phyloP scores from a whole-genome alignment of 2,797 vertebrate genomes.

The Gadopsis marmoratus region DNA sequence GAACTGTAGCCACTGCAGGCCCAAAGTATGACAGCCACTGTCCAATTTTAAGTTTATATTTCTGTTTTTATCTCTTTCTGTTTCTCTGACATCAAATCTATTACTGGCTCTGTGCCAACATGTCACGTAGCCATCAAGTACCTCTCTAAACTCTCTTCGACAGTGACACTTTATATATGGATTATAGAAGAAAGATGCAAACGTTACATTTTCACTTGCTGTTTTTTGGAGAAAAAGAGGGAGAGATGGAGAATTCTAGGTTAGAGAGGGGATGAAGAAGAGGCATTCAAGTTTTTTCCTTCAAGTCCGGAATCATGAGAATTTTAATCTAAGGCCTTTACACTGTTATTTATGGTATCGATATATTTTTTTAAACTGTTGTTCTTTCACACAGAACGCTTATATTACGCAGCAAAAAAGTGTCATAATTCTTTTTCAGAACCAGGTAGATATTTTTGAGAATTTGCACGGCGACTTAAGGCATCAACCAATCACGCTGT shows the following conservation, averaged over 20 bases:
- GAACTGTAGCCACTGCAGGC: not conserved
- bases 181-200: conserved; percentile 47
- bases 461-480: no score
- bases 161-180: conserved; percentile 52
- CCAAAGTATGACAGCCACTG: not conserved
- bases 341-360: no score
- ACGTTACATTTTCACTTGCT: conserved; percentile 38
- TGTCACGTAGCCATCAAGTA: conserved; percentile 38
- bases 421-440: no score
- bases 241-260: not conserved
- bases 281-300: not conserved
- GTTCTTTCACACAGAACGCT: no score
- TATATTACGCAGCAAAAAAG: no score
- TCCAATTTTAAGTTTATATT: not conserved
- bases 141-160: conserved; percentile 46
- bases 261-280: not conserved
- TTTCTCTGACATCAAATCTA: conserved; percentile 33
- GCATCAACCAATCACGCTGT: no score
- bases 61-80: conserved; percentile 1
- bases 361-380: no score
- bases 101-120: conserved; percentile 4
- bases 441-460: no score
- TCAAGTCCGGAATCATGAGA: not conserved
- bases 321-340: not conserved
- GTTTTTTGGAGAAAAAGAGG: conserved; percentile 46